Evolutionary conservation across 2,113 vertebrate genomes (phyloP), one percentile per base, ranked within the genome.

Genomic region (Actinemys pallida): DNA sequence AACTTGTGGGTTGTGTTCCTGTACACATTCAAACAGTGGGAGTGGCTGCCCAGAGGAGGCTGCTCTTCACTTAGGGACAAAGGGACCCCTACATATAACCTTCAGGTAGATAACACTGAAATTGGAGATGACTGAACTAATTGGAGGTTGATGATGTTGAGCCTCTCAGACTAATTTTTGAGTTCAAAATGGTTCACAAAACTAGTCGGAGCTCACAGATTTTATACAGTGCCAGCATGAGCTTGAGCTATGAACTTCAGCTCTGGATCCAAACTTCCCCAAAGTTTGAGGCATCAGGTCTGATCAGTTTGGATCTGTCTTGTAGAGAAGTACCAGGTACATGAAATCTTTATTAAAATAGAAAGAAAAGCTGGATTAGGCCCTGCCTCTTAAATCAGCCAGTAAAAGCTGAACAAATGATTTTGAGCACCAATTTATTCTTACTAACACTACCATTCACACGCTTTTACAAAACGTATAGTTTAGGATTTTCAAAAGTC

Each of bases 381-480:
- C 72, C 9, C 11, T 25, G 10, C 20, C 24, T 76, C 72, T 76
- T 76, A 45, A 76, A 42, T 25, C 39, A 76, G 22, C 72, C 39
- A 42, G 72, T 45, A 76, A 76, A 76, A 45, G 39, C 2, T 35
- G 14, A 13, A 45, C 39, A 76, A 24, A 76, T 42, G 11, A n/a
- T 42, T 76, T 45, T 76, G 39, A 45, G 20, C 42, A 45, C 6
- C 20, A 39, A 3, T 76, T 76, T 42, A 76, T 45, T 76, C 39
- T 42, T 45, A 76, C 11, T 45, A 76, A 76, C 39, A 42, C 24
- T 45, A 76, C 11, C 39, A 6, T 76, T 45, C 10, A 45, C 39
- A 76, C 10, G 4, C n/a, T 5, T n/a, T 39, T 72, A 4, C 78
- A 24, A 10, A n/a, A 78, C 6, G 2, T 57, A 39, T 0, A 0